Evolutionary conservation across 2,113 vertebrate species (phyloP).

Genomic region (Bucco capensis): DNA sequence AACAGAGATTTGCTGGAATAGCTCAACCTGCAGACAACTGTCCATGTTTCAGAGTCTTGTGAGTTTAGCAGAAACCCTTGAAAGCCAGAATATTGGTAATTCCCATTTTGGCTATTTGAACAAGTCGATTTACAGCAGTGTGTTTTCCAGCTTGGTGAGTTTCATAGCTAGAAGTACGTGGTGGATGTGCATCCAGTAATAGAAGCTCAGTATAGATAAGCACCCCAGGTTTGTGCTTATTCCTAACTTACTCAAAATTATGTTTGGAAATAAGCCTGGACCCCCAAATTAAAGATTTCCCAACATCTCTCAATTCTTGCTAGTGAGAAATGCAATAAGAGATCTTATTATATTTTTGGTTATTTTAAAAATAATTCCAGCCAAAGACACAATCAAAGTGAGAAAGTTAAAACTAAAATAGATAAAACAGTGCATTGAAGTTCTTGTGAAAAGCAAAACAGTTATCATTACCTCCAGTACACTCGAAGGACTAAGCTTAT

Average conservation of each 20-base stretch:
- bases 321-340: neutral
- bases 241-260: neutral
- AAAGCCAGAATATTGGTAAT: neutral
- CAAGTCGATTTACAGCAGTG: neutral
- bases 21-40: neutral
- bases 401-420: neutral
- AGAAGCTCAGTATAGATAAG: neutral
- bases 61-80: conserved; percentile 1
- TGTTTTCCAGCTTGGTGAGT: neutral
- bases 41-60: conserved; percentile 29
- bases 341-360: neutral
- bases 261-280: neutral
- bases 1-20: neutral
- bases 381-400: neutral
- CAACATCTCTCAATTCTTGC: neutral
- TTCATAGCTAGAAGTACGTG: neutral
- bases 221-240: neutral
- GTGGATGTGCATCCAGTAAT: neutral
- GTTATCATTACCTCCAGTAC: neutral
- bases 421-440: neutral
- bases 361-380: neutral
- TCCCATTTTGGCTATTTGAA: neutral
- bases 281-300: neutral
- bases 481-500: neutral
- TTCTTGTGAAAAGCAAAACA: neutral